Conservation (phyloP, 2,797 vertebrate genomes). For the Taeniopygia guttata region DNA sequence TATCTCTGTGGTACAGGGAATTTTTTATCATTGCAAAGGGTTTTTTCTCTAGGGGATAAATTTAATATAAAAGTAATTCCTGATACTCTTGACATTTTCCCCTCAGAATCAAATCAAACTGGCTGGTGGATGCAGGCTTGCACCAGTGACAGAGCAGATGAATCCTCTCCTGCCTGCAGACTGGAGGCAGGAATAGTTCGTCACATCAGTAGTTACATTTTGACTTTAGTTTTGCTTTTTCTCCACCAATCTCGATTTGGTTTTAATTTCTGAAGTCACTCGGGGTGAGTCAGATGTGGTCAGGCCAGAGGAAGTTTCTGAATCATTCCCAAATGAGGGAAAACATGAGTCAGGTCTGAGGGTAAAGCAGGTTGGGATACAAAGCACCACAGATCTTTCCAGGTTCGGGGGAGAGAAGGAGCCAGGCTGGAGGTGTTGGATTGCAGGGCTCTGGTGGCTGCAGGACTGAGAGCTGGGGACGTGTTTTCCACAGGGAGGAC, state of each 20-base stretch:
- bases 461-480: background rate
- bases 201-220: background rate
- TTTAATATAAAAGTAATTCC: background rate
- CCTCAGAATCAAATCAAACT: background rate
- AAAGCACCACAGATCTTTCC: background rate
- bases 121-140: background rate
- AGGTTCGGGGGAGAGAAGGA: background rate
- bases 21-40: background rate
- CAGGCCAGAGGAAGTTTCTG: conserved; percentile 5
- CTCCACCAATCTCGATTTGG: background rate
- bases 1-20: background rate
- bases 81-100: background rate
- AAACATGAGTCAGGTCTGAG: background rate
- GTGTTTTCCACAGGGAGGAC: background rate
- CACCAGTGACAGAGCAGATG: background rate
- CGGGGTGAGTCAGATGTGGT: conserved; percentile 27
- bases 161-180: background rate
- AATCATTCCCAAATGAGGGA: background rate
- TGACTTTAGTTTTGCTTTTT: background rate
- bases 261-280: background rate
- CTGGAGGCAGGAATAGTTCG: background rate
- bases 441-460: background rate
- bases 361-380: background rate
- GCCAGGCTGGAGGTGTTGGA: background rate
- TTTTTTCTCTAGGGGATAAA: background rate